These are phyloP conservation scores for Polylopha cassiicola DNA, from an alignment of 2,888 invertebrate species.

Conservation along the genomic window DNA sequence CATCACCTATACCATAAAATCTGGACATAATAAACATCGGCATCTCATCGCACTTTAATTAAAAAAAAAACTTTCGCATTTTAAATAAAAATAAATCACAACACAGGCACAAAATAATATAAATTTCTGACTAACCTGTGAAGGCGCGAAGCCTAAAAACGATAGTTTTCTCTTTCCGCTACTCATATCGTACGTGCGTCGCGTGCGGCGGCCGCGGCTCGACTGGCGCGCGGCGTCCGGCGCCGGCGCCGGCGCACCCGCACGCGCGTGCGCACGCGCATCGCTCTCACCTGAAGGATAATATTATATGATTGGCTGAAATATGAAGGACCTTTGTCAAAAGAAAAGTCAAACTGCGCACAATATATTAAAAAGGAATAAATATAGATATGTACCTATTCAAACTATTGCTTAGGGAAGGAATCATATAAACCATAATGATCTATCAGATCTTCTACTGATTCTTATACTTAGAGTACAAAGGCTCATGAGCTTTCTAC, in stretches of 20 bases:
- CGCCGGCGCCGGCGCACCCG: constrained; percentile 16
- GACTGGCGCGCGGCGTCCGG: constrained; percentile 26
- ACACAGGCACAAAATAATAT: not conserved
- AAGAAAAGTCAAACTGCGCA: constrained; percentile 1
- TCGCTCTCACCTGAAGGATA: not conserved
- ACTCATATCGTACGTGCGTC: constrained; percentile 46
- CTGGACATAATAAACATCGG: no score
- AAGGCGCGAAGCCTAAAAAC: constrained; percentile 82
- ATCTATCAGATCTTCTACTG: no score
- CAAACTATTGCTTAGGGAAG: no score
- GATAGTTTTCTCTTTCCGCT: constrained; percentile 83
- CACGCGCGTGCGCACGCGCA: constrained; percentile 16
- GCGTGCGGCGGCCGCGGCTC: constrained; percentile 32
- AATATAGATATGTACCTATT: no score
- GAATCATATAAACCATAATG: no score
- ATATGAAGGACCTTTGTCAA: no score
- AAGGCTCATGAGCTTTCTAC: constrained; percentile 7
- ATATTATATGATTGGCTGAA: not conserved
- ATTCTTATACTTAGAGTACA: constrained; percentile 5
- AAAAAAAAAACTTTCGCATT: constrained; percentile 2
- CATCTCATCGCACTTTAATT: no score
- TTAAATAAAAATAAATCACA: no score
- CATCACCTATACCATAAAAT: no score
- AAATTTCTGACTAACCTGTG: constrained; percentile 59
- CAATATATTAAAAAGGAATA: not conserved